phyloP scores from a whole-genome alignment of 1,140 invertebrate species.

The Trichonephila inaurata region DNA sequence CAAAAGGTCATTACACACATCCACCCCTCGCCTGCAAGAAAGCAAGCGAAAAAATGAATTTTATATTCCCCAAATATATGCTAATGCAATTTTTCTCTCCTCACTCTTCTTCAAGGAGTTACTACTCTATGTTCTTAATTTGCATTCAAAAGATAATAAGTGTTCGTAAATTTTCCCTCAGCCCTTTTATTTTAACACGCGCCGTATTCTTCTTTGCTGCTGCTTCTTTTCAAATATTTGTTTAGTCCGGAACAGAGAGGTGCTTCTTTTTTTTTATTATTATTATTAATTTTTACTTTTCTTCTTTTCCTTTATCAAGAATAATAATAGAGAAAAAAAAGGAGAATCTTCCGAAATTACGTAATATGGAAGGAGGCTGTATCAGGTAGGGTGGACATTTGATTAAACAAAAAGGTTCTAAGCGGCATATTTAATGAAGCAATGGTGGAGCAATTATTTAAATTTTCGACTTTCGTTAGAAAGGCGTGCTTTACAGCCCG shows the following conservation, averaged over 20 bases:
- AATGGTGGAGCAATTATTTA: constrained; percentile 24
- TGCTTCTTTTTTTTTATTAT: not conserved
- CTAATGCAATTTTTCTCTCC: constrained; percentile 67
- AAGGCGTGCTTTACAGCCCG: not conserved
- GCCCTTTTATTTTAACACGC: constrained; percentile 35
- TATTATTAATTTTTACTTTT: not conserved
- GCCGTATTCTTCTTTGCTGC: not conserved
- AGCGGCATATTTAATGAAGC: constrained; percentile 48
- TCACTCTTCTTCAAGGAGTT: not conserved
- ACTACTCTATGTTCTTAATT: constrained; percentile 59
- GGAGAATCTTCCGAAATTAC: not conserved
- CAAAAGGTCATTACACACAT: constrained; percentile 51
- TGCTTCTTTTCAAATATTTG: constrained; percentile 20
- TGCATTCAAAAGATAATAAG: constrained; percentile 71
- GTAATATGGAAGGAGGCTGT: not conserved
- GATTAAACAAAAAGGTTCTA: constrained; percentile 45
- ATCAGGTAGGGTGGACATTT: constrained; percentile 43
- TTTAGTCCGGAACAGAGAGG: not conserved
- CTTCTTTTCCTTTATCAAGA: not conserved
- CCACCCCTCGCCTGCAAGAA: not conserved
- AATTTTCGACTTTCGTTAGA: constrained; percentile 21
- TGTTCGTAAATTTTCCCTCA: constrained; percentile 49
- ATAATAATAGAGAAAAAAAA: not conserved
- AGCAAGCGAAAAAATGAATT: constrained; percentile 36
- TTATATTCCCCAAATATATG: constrained; percentile 67